Evolutionary conservation across 2,797 vertebrate species (phyloP), one percentile per base, ranked within the genome.

Genomic region (Kryptopterus vitreolus): DNA sequence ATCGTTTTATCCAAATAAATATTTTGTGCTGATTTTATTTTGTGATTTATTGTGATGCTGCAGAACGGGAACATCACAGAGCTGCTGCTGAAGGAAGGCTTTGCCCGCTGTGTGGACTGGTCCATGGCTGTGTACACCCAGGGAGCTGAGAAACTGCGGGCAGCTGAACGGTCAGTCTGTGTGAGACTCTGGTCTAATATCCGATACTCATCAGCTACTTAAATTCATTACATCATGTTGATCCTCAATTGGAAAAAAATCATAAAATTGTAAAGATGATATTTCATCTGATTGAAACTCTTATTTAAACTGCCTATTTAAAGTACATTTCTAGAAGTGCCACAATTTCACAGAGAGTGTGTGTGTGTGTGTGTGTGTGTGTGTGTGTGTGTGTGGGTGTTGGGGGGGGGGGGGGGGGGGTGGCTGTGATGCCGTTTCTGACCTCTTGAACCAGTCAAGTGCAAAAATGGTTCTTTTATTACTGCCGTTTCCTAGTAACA

Each of bases 11-110:
- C 15, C 29, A n/a, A 18, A 24, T 11, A n/a, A 13, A 7, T n/a
- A n/a, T n/a, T n/a, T n/a, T n/a, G n/a, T n/a, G n/a, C n/a, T n/a
- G n/a, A n/a, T n/a, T 43, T 20, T 4, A 22, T 43, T 3, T n/a
- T 12, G 13, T n/a, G 20, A 15, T 50, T 29, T 22, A 10, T 57
- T 12, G 5, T 12, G 79, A 13, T 35, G 29, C 78, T 24, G 0
- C 88, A 99, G 97, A 99, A 99, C 0, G 97, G 98, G 16, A 99
- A 99, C 90, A 99, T 99, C 85, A 99, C 96, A 0, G 98, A 99
- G 84, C 93, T 99, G 48, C 90, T 99, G 85, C 89, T 99, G 89
- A 96, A 94, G 89, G 98, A 99, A 87, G 97, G 97, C 9, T 99
- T 99, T 59, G 97, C 97, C 0, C 97, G 98, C 78, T 99, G 97